These are phyloP conservation scores for Turdus rufiventris DNA, from an alignment of 2,113 vertebrate species.

Conservation along the genomic window DNA sequence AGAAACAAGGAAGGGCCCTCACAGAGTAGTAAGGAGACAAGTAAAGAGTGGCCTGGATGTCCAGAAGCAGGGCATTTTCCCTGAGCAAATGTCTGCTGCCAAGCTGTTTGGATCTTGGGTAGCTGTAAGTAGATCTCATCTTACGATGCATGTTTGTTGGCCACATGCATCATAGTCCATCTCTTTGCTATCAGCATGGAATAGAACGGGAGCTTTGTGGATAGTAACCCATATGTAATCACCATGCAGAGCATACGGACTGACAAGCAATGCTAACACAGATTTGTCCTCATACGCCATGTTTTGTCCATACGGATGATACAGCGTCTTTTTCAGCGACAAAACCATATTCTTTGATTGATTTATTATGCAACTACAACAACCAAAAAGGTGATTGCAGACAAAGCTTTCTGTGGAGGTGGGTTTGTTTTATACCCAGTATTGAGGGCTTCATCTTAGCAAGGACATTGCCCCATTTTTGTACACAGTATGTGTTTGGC, in stretches of 20 bases:
- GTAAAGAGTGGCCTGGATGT: background rate
- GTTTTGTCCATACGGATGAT: accelerated
- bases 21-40: background rate
- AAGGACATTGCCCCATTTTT: background rate
- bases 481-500: background rate
- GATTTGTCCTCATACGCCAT: background rate
- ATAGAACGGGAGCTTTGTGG: background rate
- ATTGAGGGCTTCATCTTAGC: background rate
- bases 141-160: background rate
- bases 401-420: background rate
- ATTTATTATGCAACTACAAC: background rate
- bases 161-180: background rate
- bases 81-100: background rate
- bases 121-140: background rate
- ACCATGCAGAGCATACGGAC: background rate
- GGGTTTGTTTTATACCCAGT: background rate
- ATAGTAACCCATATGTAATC: background rate
- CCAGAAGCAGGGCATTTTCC: background rate
- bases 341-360: background rate
- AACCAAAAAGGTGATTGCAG: background rate
- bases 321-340: background rate
- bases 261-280: background rate
- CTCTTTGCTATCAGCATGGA: background rate
- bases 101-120: background rate
- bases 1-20: background rate